Evolutionary conservation across 2,888 invertebrate species (phyloP), one percentile per base, ranked within the genome.

Genomic region (Schrankia costaestrigalis): DNA sequence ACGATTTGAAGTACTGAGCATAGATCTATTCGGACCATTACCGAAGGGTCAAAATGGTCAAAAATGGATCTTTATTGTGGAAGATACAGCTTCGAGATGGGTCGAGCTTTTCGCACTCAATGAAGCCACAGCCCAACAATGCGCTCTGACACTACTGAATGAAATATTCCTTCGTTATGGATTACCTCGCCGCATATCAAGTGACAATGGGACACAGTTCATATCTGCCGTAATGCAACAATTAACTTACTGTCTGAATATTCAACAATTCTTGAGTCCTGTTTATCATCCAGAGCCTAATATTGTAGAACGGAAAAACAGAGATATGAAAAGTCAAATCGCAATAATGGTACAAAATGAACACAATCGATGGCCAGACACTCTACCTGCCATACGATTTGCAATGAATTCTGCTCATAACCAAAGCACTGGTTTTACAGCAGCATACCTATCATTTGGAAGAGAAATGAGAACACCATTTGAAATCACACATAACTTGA

Each of bases 181-280:
- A 3, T 23, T 1, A 29, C 12, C 24, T 2, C 21, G 73, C 0
- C 30, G 65, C 8, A 9, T 76, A 0, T 49, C 66, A 3, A 62
- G 57, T 8, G 71, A 77, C 22, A 77, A 76, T 9, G 74, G 73
- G 0, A 32, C 53, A 0, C 72, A 73, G 23, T 71, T 74, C 32
- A 48, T 73, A 0, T 56, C 58, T 2, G 53, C 43, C 0, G 43
- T 71, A 1, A 70, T 74, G 65, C 74, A 73, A 27, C 46, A 71
- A 27, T 25, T 65, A 0, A 23, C 23, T 0, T 52, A 35, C 7
- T 46, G 35, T 1, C 23, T 63, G 0, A 48, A 44, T 0, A 61
- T 72, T 7, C 34, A 52, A 1, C 67, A 72, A 3, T 14, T 26
- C 0, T 47, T 56, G 2, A 65, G 53, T 0, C 61, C 70, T 0